Evolutionary conservation across 2,113 vertebrate genomes (phyloP).

Genomic region (Istiophorus platypterus): DNA sequence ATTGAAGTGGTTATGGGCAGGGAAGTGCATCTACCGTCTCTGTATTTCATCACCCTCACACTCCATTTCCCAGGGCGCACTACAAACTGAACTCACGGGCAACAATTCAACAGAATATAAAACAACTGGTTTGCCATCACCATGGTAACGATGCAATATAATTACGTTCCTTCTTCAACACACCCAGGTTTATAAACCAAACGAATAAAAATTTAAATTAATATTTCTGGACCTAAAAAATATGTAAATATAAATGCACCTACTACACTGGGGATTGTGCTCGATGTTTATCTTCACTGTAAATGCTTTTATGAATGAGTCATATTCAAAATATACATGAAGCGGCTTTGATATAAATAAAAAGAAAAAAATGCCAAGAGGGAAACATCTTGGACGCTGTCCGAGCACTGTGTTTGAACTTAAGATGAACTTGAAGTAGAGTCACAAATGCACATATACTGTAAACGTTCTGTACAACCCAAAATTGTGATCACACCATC

Average conservation of each 20-base stretch:
- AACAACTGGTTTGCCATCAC: slow-evolving; percentile 43
- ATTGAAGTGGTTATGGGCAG: slow-evolving; percentile 36
- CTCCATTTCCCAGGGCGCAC: slow-evolving; percentile 40
- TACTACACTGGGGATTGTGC: neutral
- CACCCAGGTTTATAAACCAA: neutral
- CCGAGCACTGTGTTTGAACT: neutral
- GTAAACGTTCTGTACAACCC: slow-evolving; percentile 1
- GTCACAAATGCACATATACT: neutral
- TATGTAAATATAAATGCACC: slow-evolving; percentile 4
- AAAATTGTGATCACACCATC: slow-evolving; percentile 20
- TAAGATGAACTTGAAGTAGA: neutral
- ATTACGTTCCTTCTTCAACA: slow-evolving; percentile 16
- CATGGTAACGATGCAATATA: slow-evolving; percentile 51
- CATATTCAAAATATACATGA: neutral
- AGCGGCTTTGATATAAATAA: neutral
- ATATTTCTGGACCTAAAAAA: neutral
- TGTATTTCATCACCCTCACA: slow-evolving; percentile 53
- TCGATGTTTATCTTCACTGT: slow-evolving; percentile 7
- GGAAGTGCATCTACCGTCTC: slow-evolving; percentile 4
- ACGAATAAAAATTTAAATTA: slow-evolving; percentile 15
- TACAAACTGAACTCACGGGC: slow-evolving; percentile 33
- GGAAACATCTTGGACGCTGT: neutral
- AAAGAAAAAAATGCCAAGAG: neutral
- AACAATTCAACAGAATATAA: slow-evolving; percentile 43
- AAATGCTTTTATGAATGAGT: slow-evolving; percentile 2